Conservation (phyloP, 2,113 vertebrate species). For the Turdus rufiventris region DNA sequence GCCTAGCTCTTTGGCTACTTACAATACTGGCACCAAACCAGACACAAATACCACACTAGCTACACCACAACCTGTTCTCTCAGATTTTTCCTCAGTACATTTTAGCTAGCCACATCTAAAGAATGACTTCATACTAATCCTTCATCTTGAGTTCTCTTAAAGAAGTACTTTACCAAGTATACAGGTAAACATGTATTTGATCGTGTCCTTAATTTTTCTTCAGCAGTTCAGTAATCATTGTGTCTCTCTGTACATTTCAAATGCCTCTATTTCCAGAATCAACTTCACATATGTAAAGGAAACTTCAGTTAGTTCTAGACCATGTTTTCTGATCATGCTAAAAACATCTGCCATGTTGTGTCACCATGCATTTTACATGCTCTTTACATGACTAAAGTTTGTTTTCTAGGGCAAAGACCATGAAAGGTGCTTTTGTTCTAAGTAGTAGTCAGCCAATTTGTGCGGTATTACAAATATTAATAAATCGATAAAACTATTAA, state of each 20-base stretch:
- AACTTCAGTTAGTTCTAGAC: background rate
- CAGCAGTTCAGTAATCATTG: background rate
- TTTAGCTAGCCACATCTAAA: conserved; percentile 46
- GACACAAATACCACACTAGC: background rate
- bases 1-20: background rate
- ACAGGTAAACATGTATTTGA: background rate
- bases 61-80: background rate
- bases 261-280: background rate
- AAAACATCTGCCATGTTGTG: background rate
- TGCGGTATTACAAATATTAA: background rate
- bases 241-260: background rate
- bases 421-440: background rate
- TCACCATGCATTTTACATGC: background rate
- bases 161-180: background rate
- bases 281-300: background rate
- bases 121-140: conserved; percentile 24
- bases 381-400: background rate
- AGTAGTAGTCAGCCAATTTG: background rate
- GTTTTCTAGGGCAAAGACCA: background rate
- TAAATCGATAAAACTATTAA: background rate
- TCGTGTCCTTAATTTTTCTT: background rate
- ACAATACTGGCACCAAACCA: conserved; percentile 8
- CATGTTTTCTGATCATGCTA: background rate
- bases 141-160: conserved; percentile 9
- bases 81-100: background rate